phyloP scores from a whole-genome alignment of 2,113 vertebrate species.

The Melierax canorus region DNA sequence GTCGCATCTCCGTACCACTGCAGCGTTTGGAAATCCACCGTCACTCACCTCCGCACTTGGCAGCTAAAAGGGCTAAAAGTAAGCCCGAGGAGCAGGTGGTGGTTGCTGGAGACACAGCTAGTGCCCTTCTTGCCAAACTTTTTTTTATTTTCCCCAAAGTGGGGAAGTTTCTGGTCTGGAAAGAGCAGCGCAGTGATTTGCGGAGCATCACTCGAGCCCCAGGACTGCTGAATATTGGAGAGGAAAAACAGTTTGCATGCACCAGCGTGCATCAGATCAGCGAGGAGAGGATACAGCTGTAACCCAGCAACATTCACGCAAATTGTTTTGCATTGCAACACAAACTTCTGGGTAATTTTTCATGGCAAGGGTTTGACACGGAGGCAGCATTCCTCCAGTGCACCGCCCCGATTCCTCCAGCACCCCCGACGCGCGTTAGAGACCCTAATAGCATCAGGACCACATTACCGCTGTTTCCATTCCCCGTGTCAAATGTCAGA shows the following conservation, averaged over 20 bases:
- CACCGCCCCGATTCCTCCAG: neutral
- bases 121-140: neutral
- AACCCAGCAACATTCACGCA: too few relatives aligned
- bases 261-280: accelerated
- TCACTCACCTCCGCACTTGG: neutral
- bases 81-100: neutral
- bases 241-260: neutral
- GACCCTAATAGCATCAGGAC: neutral
- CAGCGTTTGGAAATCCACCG: neutral
- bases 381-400: neutral
- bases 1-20: accelerated
- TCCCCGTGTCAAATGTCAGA: neutral
- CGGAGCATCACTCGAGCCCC: neutral
- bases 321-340: neutral
- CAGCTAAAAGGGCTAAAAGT: neutral
- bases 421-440: accelerated
- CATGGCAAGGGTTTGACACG: accelerated
- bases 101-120: neutral
- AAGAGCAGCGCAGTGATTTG: neutral
- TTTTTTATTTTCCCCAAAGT: neutral
- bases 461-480: neutral
- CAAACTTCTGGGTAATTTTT: neutral
- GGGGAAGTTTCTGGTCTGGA: neutral
- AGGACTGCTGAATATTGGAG: accelerated
- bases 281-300: accelerated